Percentiles rank a stretch among this genome's conserved stretches.
These are phyloP conservation scores for Caenorhabditis imperialis DNA, from an alignment of 2,888 invertebrate species.

Conservation along the genomic window DNA sequence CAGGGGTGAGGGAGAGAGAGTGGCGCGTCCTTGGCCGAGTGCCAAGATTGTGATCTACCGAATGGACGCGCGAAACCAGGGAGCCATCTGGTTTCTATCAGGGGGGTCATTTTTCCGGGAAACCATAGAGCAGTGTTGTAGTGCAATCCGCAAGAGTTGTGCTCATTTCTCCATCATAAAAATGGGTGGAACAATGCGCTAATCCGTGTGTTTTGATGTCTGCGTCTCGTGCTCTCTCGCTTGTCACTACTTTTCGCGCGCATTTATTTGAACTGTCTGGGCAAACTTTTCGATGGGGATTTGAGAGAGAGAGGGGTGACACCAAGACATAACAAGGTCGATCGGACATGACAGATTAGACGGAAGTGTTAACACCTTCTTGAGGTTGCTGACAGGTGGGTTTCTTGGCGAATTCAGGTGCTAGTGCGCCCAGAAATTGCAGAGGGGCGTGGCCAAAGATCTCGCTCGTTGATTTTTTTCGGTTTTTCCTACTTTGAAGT, in stretches of 20 bases:
- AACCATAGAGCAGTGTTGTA: too few species aligned
- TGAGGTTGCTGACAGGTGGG: not conserved
- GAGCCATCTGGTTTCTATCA: not conserved
- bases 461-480: too few species aligned
- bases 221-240: slow-evolving; percentile 1
- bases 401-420: too few species aligned
- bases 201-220: slow-evolving; percentile 5
- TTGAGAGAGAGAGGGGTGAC: slow-evolving; percentile 4
- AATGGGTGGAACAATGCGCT: slow-evolving; percentile 2
- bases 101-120: too few species aligned
- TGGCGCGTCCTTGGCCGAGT: slow-evolving; percentile 48
- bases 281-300: too few species aligned
- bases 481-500: too few species aligned
- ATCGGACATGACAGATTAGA: too few species aligned
- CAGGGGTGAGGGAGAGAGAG: not conserved
- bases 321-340: too few species aligned
- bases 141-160: too few species aligned
- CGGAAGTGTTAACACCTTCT: slow-evolving; percentile 1
- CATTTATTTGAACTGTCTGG: slow-evolving; percentile 25
- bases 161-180: not conserved
- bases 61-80: too few species aligned
- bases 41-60: slow-evolving; percentile 46
- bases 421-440: too few species aligned
- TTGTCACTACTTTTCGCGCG: slow-evolving; percentile 3
- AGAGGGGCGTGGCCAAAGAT: too few species aligned